Conservation (phyloP, 2,888 invertebrate genomes). For the Salticus scenicus region DNA sequence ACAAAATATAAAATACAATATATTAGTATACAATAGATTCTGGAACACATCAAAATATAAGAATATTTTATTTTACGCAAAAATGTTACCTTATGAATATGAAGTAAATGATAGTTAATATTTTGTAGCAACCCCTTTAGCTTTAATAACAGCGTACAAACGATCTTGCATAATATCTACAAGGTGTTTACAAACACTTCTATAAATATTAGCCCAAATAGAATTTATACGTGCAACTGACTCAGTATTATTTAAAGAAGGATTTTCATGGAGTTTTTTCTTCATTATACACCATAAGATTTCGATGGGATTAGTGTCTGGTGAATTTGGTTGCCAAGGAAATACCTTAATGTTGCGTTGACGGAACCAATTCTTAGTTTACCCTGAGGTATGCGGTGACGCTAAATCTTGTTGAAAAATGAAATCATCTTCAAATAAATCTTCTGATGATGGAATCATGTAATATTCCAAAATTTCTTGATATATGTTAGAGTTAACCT, state of each 20-base stretch:
- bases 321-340: too few species aligned
- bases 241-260: too few species aligned
- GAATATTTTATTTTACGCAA: background rate
- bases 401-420: background rate
- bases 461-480: conserved; percentile 12
- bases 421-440: background rate
- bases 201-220: background rate
- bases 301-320: too few species aligned
- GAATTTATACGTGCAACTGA: background rate
- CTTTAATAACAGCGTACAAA: too few species aligned
- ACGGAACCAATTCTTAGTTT: background rate
- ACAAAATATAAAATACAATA: too few species aligned
- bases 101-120: too few species aligned
- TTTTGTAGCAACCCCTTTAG: too few species aligned
- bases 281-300: too few species aligned
- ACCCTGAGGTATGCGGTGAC: background rate
- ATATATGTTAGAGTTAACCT: conserved; percentile 1
- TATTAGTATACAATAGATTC: too few species aligned
- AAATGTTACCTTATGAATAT: background rate
- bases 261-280: too few species aligned
- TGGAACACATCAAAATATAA: too few species aligned
- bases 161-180: background rate
- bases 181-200: background rate
- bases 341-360: background rate
- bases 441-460: conserved; percentile 9